Conservation (phyloP, 2,888 invertebrate genomes). For the Pegoplata infirma region DNA sequence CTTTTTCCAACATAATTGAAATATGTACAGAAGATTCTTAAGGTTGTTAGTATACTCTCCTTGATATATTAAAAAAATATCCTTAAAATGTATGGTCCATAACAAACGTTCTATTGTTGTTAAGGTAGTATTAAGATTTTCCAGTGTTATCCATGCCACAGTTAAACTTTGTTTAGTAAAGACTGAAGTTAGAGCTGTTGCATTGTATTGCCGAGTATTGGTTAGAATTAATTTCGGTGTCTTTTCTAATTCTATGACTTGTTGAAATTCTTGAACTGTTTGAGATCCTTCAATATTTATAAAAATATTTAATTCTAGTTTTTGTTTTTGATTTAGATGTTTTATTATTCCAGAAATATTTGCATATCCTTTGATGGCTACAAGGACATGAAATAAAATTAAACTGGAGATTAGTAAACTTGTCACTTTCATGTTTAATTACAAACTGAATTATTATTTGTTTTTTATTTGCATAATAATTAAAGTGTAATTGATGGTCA, state of each 20-base stretch:
- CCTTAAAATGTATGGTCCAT: conserved; percentile 41
- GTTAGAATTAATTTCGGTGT: background rate
- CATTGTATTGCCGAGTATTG: background rate
- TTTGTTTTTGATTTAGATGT: background rate
- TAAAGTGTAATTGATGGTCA: no score
- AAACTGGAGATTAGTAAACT: background rate
- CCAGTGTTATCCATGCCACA: background rate
- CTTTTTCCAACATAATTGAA: conserved; percentile 64
- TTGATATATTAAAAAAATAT: conserved; percentile 19
- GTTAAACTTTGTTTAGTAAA: conserved; percentile 13
- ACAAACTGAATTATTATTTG: background rate
- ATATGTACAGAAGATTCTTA: background rate
- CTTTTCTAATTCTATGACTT: background rate
- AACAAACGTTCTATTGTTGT: conserved; percentile 10
- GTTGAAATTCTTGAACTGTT: background rate
- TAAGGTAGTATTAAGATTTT: background rate
- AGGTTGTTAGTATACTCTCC: background rate
- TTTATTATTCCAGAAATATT: background rate
- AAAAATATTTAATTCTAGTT: background rate
- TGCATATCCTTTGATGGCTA: background rate
- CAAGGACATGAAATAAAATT: background rate
- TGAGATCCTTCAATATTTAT: background rate
- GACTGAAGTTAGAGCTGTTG: background rate
- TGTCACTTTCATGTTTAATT: background rate
- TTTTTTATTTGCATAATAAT: no score